A percentile compares a stretch with the other conserved stretches of the same genome.
phyloP scores from a whole-genome alignment of 1,140 invertebrate genomes.

The Penaeus japonicus region DNA sequence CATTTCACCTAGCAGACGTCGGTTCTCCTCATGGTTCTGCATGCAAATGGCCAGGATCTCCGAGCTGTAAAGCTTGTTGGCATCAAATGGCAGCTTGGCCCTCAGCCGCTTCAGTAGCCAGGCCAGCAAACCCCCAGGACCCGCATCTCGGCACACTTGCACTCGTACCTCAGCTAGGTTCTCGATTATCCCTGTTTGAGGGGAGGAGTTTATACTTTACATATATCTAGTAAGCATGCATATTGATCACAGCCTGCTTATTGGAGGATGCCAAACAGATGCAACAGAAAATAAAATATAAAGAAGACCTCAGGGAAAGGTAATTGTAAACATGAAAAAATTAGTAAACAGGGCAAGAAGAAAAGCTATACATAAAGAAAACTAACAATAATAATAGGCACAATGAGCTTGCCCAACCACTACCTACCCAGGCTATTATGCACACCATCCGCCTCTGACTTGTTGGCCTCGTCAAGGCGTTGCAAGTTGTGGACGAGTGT shows the following conservation, averaged over 20 bases:
- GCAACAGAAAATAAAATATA: not conserved
- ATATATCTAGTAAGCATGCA: too few species aligned
- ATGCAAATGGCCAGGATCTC: slow-evolving; percentile 96
- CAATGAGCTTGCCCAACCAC: not conserved
- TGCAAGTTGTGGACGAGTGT: slow-evolving; percentile 92
- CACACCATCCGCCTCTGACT: slow-evolving; percentile 96
- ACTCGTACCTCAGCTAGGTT: slow-evolving; percentile 91
- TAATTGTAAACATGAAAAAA: not conserved
- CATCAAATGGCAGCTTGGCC: slow-evolving; percentile 88
- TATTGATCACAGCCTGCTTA: too few species aligned
- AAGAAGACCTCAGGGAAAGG: not conserved
- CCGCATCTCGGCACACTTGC: slow-evolving; percentile 83
- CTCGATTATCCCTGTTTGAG: slow-evolving; percentile 75
- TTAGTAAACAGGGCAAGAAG: not conserved
- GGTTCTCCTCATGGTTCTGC: slow-evolving; percentile 71
- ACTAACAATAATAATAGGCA: not conserved
- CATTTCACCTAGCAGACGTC: slow-evolving; percentile 83
- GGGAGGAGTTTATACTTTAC: too few species aligned
- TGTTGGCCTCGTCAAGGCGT: slow-evolving; percentile 89
- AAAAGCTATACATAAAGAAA: not conserved
- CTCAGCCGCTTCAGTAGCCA: slow-evolving; percentile 93
- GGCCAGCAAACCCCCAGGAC: slow-evolving; percentile 78
- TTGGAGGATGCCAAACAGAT: too few species aligned
- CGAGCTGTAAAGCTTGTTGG: slow-evolving; percentile 94
- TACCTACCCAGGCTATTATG: slow-evolving; percentile 84